Base-by-base conservation (phyloP, 1,140 invertebrate species). In the Brachionus angularis region DNA sequence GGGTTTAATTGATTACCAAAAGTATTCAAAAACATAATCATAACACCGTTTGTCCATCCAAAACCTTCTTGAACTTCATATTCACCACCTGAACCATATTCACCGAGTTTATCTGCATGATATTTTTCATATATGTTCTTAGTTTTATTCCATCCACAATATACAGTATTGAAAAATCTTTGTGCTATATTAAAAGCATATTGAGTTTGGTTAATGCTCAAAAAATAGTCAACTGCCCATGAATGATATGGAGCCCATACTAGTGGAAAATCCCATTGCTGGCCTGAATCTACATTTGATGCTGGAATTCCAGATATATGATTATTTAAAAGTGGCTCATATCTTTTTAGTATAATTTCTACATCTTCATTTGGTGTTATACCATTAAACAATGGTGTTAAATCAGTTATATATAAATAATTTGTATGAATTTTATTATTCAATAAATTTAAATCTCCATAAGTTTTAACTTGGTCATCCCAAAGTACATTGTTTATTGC, bases 191-290 rank as follows among this genome's bases (percentile, higher is more conserved):
- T 85, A 18, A 47, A 47, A n/a, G 16, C 62, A 12, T 47, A 21
- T 12, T 27, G 21, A 14, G 5, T 18, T 50, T 25, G 62, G 47
- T 47, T 50, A 18, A 16, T 27, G 46, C 62, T 33, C 1, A 39
- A 23, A 18, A 67, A 67, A 50, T 67, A 67, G 5, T 47, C 42
- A 23, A 94, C 86, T 25, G 93, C 87, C 76, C 92, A 87, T 75
- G 78, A 86, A 76, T 94, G 90, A 5, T 93, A 81, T 0, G 92
- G 91, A 4, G 91, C 89, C 92, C 92, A 96, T 0, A 89, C 91
- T 78, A 95, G 95, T 0, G 93, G 92, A 73, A 88, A 92, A 80
- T 96, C 93, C 93, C 93, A 95, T 77, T 95, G 91, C 78, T 95
- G 90, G 4, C 89, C 89, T 0, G 89, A 88, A 16, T 88, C 85